Percentiles rank a stretch among this genome's conserved stretches.
Evolutionary conservation across 2,113 vertebrate species (phyloP).

Genomic region (Ivindomyrus marchei): DNA sequence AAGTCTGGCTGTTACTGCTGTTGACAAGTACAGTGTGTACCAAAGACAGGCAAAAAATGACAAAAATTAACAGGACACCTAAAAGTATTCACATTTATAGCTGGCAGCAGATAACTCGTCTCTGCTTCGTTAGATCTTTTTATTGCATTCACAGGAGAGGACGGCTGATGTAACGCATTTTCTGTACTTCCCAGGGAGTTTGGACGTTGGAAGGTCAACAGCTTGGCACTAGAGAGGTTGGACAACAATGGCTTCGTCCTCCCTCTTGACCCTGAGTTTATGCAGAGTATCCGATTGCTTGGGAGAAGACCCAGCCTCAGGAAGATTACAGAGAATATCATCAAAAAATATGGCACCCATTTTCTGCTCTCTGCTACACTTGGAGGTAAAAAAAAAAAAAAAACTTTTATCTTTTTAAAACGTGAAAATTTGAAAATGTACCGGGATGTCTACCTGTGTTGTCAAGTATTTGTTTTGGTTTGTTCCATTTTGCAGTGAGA

Average conservation of each 20-base stretch:
- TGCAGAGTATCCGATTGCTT: conserved; percentile 68
- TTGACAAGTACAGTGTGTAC: neutral
- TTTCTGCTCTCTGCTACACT: conserved; percentile 69
- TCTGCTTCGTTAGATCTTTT: neutral
- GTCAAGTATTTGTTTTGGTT: neutral
- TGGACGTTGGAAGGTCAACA: conserved; percentile 77
- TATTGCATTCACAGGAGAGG: neutral
- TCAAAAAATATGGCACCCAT: conserved; percentile 71
- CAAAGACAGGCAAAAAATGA: neutral
- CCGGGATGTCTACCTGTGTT: neutral
- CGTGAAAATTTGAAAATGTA: neutral
- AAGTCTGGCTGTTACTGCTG: neutral
- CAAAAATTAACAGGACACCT: neutral
- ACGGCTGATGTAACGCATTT: conserved; percentile 21
- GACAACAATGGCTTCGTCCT: conserved; percentile 66
- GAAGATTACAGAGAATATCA: conserved; percentile 68
- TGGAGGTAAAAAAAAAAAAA: conserved; percentile 56
- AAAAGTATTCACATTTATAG: neutral
- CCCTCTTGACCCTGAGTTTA: conserved; percentile 70
- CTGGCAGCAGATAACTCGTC: neutral
- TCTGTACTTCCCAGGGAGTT: conserved; percentile 67
- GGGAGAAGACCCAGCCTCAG: conserved; percentile 63
- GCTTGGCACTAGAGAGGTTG: conserved; percentile 67
- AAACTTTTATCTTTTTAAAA: neutral
- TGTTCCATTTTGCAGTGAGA: neutral